phyloP scores from a whole-genome alignment of 53 echinoderm and acorn worm genomes.

The Holothuria leucospilota region DNA sequence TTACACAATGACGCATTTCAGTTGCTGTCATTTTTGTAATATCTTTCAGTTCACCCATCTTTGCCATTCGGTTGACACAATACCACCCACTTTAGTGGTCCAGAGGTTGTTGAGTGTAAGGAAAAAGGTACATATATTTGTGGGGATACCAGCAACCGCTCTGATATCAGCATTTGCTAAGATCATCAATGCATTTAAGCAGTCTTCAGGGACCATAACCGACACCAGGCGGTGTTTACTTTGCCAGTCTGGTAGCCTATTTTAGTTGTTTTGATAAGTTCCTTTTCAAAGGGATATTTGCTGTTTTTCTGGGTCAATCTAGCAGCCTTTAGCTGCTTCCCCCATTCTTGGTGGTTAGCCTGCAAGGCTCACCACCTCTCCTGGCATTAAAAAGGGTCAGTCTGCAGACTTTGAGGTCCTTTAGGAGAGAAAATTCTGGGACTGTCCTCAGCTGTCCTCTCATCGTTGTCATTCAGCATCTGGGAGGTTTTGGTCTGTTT shows the following conservation, averaged over 20 bases:
- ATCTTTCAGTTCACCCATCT: neutral
- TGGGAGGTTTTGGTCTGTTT: too few species aligned
- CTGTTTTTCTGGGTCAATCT: slow-evolving; percentile 49
- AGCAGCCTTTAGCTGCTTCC: neutral
- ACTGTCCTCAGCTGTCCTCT: too few species aligned
- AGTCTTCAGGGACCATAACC: slow-evolving; percentile 64
- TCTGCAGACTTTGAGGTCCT: too few species aligned
- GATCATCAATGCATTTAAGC: neutral
- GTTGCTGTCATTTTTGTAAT: slow-evolving; percentile 5
- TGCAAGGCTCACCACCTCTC: too few species aligned
- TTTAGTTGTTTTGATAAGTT: slow-evolving; percentile 39
- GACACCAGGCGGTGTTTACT: slow-evolving; percentile 62
- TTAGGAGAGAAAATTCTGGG: too few species aligned
- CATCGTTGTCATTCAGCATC: too few species aligned
- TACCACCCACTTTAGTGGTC: slow-evolving; percentile 27
- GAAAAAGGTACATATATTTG: neutral
- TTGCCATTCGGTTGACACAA: neutral
- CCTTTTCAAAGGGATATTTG: slow-evolving; percentile 64
- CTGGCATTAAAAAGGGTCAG: too few species aligned
- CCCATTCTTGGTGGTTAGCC: too few species aligned
- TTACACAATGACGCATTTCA: neutral
- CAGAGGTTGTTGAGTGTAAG: neutral
- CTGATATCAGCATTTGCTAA: too few species aligned
- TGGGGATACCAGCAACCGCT: too few species aligned
- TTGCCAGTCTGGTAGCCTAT: slow-evolving; percentile 74